phyloP scores from a whole-genome alignment of 2,113 vertebrate species.

The Myotis lucifugus region DNA sequence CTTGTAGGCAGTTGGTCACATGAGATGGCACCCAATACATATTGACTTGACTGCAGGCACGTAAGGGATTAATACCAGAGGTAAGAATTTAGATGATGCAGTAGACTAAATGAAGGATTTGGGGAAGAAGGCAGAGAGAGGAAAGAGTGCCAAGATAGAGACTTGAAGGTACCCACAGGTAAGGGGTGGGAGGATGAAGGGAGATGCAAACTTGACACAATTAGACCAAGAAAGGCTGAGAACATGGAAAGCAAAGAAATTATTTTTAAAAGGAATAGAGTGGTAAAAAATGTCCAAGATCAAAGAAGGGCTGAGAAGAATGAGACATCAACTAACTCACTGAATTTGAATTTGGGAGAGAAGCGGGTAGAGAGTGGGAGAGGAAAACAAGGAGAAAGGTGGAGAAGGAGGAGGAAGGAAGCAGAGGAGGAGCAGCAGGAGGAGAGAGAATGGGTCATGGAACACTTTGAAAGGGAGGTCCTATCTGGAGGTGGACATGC shows the following conservation, averaged over 20 bases:
- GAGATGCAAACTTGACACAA: not conserved
- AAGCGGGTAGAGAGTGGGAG: accelerated
- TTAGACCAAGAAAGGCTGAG: not conserved
- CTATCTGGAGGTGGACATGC: not conserved
- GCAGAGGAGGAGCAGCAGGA: not conserved
- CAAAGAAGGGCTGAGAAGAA: not conserved
- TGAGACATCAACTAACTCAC: not conserved
- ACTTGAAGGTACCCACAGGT: not conserved
- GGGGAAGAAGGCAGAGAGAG: not conserved
- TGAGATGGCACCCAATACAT: not conserved
- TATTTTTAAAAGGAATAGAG: not conserved
- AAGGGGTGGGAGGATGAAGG: not conserved
- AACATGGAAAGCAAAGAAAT: not conserved
- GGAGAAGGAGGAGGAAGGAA: too few species aligned
- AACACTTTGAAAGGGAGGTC: not conserved
- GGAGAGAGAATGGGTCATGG: not conserved
- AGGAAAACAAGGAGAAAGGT: not conserved
- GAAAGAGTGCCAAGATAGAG: not conserved
- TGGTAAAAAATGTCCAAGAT: not conserved
- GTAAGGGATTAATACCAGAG: not conserved
- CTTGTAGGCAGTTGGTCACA: not conserved
- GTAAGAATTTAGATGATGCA: not conserved
- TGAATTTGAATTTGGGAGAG: not conserved
- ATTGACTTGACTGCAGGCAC: not conserved
- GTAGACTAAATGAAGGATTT: not conserved